These are phyloP conservation scores for Babylonia areolata DNA, from an alignment of 1,140 invertebrate genomes.

Conservation along the genomic window DNA sequence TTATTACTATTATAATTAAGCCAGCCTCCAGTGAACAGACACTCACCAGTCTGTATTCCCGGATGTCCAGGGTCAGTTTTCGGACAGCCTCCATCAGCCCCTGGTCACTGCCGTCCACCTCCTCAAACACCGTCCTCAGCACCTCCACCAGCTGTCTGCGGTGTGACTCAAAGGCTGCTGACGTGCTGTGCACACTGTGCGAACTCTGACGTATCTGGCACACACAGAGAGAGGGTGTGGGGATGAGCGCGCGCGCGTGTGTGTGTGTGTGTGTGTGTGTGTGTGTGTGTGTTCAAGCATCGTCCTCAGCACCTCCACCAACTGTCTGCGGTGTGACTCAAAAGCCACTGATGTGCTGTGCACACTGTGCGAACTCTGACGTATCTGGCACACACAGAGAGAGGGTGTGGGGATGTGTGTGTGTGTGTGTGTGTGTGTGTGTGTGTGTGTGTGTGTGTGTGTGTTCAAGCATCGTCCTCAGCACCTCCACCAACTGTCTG, in stretches of 20 bases:
- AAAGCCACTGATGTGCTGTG: slow-evolving; percentile 58
- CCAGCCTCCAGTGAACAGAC: neutral
- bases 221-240: too few species aligned
- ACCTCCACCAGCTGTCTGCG: slow-evolving; percentile 68
- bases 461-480: slow-evolving; percentile 62
- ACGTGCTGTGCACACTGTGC: slow-evolving; percentile 51
- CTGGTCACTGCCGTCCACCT: slow-evolving; percentile 65
- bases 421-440: too few species aligned
- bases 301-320: slow-evolving; percentile 67
- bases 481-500: slow-evolving; percentile 67
- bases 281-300: too few species aligned
- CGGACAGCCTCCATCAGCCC: slow-evolving; percentile 64
- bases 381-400: too few species aligned
- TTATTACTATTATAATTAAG: too few species aligned
- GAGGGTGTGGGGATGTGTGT: too few species aligned
- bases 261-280: too few species aligned
- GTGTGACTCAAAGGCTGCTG: slow-evolving; percentile 63
- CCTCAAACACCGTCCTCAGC: slow-evolving; percentile 60
- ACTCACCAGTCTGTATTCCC: slow-evolving; percentile 44
- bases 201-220: slow-evolving; percentile 48
- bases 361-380: slow-evolving; percentile 55
- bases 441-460: too few species aligned
- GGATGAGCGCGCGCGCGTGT: too few species aligned
- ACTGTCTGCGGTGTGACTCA: slow-evolving; percentile 65
- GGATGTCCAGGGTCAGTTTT: slow-evolving; percentile 47